Percentiles rank a stretch among this genome's conserved stretches.
Evolutionary conservation across 2,888 invertebrate genomes (phyloP).

Genomic region (Torymus tubicola): DNA sequence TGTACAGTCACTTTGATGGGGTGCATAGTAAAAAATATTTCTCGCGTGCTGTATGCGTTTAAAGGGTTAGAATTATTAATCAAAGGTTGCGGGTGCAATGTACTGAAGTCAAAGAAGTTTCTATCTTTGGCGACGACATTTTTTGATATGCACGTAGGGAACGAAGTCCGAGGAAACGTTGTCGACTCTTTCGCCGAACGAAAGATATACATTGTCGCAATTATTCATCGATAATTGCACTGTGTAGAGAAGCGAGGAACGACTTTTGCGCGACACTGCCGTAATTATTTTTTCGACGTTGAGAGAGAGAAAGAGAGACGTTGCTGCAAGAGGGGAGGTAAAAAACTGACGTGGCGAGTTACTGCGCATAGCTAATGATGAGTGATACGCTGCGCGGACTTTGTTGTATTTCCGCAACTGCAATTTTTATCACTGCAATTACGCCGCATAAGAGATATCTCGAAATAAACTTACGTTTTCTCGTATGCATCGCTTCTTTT

Average conservation of each 20-base stretch:
- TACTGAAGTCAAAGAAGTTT: not conserved
- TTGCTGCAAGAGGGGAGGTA: not conserved
- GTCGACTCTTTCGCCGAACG: no score
- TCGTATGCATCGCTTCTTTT: not conserved
- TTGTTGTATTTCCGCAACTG: not conserved
- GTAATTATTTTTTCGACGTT: constrained; percentile 19
- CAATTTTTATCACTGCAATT: constrained; percentile 22
- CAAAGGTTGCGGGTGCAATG: not conserved
- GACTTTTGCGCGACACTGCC: not conserved
- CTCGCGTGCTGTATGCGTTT: constrained; percentile 9
- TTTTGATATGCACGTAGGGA: constrained; percentile 15
- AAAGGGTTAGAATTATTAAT: constrained; percentile 33
- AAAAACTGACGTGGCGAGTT: constrained; percentile 37
- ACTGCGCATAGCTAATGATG: constrained; percentile 29
- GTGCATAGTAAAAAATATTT: constrained; percentile 34
- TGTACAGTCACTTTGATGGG: not conserved
- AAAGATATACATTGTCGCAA: constrained; percentile 24
- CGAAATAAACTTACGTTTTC: constrained; percentile 7
- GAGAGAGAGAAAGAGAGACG: not conserved
- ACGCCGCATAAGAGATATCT: not conserved
- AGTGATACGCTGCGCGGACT: no score
- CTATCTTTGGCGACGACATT: not conserved
- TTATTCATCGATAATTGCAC: constrained; percentile 38
- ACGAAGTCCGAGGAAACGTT: not conserved
- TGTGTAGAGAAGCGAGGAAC: not conserved